These are phyloP conservation scores for Agriotes lineatus DNA, from an alignment of 2,888 invertebrate species.

Conservation along the genomic window DNA sequence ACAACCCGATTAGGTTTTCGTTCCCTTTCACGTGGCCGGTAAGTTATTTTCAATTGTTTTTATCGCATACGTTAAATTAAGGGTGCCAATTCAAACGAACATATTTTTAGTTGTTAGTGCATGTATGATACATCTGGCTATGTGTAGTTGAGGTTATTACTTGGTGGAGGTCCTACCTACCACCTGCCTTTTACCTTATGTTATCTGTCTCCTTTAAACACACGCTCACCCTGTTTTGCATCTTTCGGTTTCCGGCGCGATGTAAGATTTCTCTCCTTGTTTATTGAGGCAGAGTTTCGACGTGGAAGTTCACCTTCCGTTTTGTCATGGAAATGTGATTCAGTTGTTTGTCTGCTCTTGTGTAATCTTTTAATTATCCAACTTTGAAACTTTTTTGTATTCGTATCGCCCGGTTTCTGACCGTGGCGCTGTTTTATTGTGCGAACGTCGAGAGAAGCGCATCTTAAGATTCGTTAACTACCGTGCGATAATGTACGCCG, in stretches of 20 bases:
- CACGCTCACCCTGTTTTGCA: not conserved
- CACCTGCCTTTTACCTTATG: slow-evolving; percentile 44
- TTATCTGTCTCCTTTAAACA: slow-evolving; percentile 10
- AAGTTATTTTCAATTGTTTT: too few species aligned
- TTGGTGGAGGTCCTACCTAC: slow-evolving; percentile 34
- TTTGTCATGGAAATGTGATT: slow-evolving; percentile 19
- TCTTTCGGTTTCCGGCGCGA: not conserved
- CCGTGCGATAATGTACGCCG: slow-evolving; percentile 25
- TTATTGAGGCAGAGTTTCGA: not conserved
- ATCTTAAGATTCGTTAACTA: not conserved
- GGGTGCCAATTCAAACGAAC: too few species aligned
- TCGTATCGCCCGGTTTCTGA: not conserved
- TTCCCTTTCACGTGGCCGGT: slow-evolving; percentile 99
- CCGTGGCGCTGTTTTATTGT: not conserved
- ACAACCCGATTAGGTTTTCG: slow-evolving; percentile 85
- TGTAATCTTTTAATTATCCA: slow-evolving; percentile 21
- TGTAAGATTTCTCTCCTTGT: not conserved
- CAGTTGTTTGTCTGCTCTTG: slow-evolving; percentile 21
- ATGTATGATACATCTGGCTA: too few species aligned
- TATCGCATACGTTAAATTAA: too few species aligned
- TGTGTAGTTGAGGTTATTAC: too few species aligned
- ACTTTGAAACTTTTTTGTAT: not conserved
- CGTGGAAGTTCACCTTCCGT: not conserved
- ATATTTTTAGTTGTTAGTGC: slow-evolving; percentile 25
- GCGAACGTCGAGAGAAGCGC: too few species aligned